Evolutionary conservation across 1,140 invertebrate species (phyloP).

Genomic region (Teleopsis dalmanni): DNA sequence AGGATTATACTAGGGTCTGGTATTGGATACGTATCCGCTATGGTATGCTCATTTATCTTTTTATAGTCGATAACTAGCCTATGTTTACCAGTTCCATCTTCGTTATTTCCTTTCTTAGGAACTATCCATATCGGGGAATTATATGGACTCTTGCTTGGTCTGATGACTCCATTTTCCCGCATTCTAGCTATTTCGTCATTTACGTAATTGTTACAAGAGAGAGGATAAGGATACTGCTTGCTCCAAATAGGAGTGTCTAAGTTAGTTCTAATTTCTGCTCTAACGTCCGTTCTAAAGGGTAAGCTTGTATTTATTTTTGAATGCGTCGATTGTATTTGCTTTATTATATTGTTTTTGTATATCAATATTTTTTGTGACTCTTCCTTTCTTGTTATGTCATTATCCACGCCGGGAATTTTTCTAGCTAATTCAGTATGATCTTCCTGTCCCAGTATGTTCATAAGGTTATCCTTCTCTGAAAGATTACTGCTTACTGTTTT

Average conservation of each 20-base stretch:
- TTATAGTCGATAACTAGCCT: conserved; percentile 3
- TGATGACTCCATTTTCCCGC: not conserved
- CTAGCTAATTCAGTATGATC: too few relatives aligned
- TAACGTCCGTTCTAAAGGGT: conserved; percentile 1
- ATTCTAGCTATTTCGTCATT: conserved; percentile 1
- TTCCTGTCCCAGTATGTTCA: too few relatives aligned
- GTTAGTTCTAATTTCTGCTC: conserved; percentile 2
- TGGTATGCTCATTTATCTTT: conserved; percentile 14
- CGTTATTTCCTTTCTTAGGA: conserved; percentile 1
- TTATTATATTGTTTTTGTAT: too few relatives aligned
- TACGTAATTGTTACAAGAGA: not conserved
- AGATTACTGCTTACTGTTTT: too few relatives aligned
- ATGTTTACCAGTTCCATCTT: not conserved
- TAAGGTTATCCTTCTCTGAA: too few relatives aligned
- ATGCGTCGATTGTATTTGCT: too few relatives aligned
- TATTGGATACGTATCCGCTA: conserved; percentile 16
- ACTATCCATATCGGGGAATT: conserved; percentile 8
- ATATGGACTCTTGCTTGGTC: not conserved
- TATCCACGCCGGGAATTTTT: too few relatives aligned
- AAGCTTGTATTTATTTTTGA: too few relatives aligned
- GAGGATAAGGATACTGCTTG: conserved; percentile 3
- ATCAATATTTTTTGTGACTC: too few relatives aligned
- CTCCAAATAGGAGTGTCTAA: not conserved
- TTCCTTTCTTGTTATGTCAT: too few relatives aligned
- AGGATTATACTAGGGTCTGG: conserved; percentile 20